Conservation (phyloP, 2,113 vertebrate genomes). For the Prochilodus magdalenae region DNA sequence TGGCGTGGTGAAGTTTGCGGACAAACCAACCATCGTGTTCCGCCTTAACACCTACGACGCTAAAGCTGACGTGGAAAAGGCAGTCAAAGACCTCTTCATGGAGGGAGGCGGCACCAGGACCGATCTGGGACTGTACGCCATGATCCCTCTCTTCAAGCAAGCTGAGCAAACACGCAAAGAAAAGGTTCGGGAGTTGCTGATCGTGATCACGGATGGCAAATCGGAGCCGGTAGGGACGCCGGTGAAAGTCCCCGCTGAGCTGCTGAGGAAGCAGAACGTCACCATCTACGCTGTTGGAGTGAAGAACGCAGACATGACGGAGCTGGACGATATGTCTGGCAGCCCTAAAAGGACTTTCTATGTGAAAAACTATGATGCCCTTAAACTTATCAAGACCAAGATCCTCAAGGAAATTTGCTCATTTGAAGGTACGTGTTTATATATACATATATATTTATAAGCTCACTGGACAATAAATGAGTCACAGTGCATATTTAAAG, state of each 20-base stretch:
- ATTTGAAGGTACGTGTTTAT: slow-evolving; percentile 74
- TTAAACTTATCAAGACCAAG: slow-evolving; percentile 78
- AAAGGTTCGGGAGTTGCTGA: slow-evolving; percentile 72
- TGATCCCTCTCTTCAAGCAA: slow-evolving; percentile 72
- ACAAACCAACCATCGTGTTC: slow-evolving; percentile 66
- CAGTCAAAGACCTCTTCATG: slow-evolving; percentile 71
- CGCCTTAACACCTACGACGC: slow-evolving; percentile 60
- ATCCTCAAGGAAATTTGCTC: slow-evolving; percentile 83
- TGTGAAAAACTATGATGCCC: slow-evolving; percentile 81
- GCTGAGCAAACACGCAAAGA: slow-evolving; percentile 63
- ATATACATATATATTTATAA: no score
- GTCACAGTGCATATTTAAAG: no score
- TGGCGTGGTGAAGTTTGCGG: slow-evolving; percentile 81
- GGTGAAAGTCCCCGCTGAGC: slow-evolving; percentile 70
- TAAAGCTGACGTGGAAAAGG: slow-evolving; percentile 62
- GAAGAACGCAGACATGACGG: slow-evolving; percentile 62
- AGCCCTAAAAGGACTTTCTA: slow-evolving; percentile 74
- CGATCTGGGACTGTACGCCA: slow-evolving; percentile 74
- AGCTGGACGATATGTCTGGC: slow-evolving; percentile 78
- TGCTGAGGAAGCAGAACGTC: slow-evolving; percentile 69
- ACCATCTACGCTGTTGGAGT: slow-evolving; percentile 83
- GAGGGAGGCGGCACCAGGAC: slow-evolving; percentile 76
- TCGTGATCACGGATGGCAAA: slow-evolving; percentile 83
- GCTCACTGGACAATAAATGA: no score
- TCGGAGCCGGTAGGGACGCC: slow-evolving; percentile 66